Conservation (phyloP, 2,797 vertebrate genomes). For the Lepidocolaptes lacrymiger region DNA sequence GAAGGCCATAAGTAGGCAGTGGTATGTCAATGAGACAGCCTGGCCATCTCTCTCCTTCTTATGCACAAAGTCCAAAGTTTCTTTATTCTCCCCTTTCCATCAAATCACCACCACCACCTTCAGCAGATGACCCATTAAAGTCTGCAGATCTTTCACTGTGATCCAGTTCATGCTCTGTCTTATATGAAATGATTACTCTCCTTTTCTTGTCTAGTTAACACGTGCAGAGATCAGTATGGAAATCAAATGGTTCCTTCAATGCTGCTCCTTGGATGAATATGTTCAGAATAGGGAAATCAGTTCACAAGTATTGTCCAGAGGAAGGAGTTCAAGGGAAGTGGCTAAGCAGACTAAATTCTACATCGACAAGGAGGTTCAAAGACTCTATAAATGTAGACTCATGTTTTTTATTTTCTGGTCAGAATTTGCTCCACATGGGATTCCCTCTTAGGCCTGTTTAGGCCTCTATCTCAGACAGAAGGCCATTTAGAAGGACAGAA, state of each 20-base stretch:
- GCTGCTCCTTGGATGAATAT: not conserved
- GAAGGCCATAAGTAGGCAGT: not conserved
- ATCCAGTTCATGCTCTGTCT: not conserved
- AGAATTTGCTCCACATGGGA: not conserved
- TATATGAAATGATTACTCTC: not conserved
- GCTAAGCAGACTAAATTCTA: not conserved
- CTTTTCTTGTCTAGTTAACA: not conserved
- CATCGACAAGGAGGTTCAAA: not conserved
- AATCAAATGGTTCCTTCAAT: not conserved
- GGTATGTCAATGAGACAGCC: not conserved
- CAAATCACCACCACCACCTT: not conserved
- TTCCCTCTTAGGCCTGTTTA: not conserved
- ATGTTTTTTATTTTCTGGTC: not conserved
- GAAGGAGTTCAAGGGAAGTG: not conserved
- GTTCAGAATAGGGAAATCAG: not conserved
- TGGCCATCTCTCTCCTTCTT: not conserved
- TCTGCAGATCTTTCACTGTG: not conserved
- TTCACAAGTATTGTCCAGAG: not conserved
- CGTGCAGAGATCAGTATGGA: not conserved
- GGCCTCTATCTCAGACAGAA: not conserved
- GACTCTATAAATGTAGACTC: not conserved
- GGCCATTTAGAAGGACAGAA: not conserved
- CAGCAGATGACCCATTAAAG: not conserved
- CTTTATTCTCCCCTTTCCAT: not conserved
- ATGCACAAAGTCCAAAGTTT: not conserved